phyloP scores from a whole-genome alignment of 2,797 vertebrate species.

The Myioborus melanocephalus region DNA sequence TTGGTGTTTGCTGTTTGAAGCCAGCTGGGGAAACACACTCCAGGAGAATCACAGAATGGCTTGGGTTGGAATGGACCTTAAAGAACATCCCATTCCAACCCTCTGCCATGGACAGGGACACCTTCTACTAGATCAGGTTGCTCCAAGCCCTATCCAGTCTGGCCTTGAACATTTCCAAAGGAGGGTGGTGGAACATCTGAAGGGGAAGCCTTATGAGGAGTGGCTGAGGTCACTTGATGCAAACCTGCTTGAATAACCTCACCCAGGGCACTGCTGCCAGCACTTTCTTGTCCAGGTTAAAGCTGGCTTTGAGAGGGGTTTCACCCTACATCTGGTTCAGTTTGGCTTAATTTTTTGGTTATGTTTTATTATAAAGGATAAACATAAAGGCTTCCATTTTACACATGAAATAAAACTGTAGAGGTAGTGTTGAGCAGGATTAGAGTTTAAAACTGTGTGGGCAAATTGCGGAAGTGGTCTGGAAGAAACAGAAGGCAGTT shows the following conservation, averaged over 20 bases:
- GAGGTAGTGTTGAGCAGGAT: background rate
- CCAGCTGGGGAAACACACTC: fast-evolving
- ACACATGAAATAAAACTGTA: background rate
- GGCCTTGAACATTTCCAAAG: background rate
- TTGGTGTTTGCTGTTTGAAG: background rate
- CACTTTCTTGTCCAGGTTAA: background rate
- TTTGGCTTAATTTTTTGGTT: background rate
- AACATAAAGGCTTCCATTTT: background rate
- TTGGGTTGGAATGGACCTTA: background rate
- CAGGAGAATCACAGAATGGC: background rate
- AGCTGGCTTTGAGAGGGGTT: background rate
- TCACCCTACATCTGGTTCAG: fast-evolving
- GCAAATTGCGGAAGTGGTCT: background rate
- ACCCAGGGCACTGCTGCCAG: fast-evolving
- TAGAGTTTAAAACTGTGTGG: background rate
- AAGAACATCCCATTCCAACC: background rate
- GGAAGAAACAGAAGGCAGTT: background rate
- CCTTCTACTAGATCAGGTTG: background rate
- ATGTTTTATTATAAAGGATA: background rate
- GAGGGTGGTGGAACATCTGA: background rate
- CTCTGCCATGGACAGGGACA: background rate
- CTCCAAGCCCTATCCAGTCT: background rate
- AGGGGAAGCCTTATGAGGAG: background rate
- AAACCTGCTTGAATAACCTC: background rate
- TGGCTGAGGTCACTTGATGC: background rate